Evolutionary conservation across 2,113 vertebrate genomes (phyloP), one percentile per base, ranked within the genome.

Genomic region (Suncus etruscus): DNA sequence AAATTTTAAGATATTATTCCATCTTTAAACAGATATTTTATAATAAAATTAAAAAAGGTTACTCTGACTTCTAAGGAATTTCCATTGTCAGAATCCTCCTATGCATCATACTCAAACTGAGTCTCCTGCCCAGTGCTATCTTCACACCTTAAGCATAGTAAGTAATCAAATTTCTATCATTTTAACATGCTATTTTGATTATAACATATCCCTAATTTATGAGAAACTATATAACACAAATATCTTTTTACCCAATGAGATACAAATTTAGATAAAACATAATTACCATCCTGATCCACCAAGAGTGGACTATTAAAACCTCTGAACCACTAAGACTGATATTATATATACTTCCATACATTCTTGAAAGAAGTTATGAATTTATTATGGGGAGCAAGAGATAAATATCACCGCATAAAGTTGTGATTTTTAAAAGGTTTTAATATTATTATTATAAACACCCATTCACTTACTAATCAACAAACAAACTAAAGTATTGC

Each of bases 261-360:
- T n/a, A 87, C 29, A 74, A 29, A 50, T 79, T 58, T 74, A 25
- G 16, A 87, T 29, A 47, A 94, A 79, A 83, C 65, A 73, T 12
- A 87, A 87, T 58, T 16, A 39, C 83, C 1, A 25, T 68, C n/a
- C 29, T 39, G 39, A 39, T 39, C 39, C 39, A 39, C 39, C 39
- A 39, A 39, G 39, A 39, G 39, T 39, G 3, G 39, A 39, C 39
- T 39, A 39, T 39, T 39, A 39, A 39, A 39, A 39, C 39, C 39
- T 39, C 39, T 39, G 39, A 39, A 39, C 39, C 5, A 39, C 39
- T 5, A 39, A 39, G 39, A 39, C 39, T 39, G 39, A 39, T 39
- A 39, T 39, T 39, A 39, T 39, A 39, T 39, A 39, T 39, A 39
- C 5, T 39, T 39, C 39, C 39, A 39, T 39, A 39, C 39, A 39